Evolutionary conservation across 2,888 invertebrate species (phyloP).

Genomic region (Malthinus flaveolus): DNA sequence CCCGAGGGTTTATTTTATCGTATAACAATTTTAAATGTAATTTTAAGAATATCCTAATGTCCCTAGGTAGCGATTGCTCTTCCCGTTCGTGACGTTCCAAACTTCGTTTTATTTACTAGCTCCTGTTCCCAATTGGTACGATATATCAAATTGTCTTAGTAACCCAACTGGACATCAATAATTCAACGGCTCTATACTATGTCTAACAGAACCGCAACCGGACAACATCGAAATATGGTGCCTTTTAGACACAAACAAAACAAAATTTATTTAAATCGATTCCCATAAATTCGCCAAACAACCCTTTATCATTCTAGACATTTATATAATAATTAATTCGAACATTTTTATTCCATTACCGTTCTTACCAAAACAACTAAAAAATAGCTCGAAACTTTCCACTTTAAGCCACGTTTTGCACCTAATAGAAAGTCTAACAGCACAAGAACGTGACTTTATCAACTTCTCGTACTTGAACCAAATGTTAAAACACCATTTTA

Average conservation of each 20-base stretch:
- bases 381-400: too few relatives aligned
- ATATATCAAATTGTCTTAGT: constrained; percentile 53
- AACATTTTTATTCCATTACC: too few relatives aligned
- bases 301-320: too few relatives aligned
- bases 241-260: constrained; percentile 10
- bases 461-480: too few relatives aligned
- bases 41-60: constrained; percentile 48
- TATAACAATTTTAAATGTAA: constrained; percentile 50
- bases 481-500: too few relatives aligned
- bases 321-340: too few relatives aligned
- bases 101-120: constrained; percentile 48
- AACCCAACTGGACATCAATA: constrained; percentile 51
- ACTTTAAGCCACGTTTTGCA: too few relatives aligned
- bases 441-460: too few relatives aligned
- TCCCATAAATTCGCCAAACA: neutral
- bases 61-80: constrained; percentile 49
- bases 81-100: constrained; percentile 45
- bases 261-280: constrained; percentile 6
- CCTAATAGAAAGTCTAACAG: too few relatives aligned
- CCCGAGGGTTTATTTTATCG: constrained; percentile 28
- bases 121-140: constrained; percentile 49
- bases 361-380: too few relatives aligned
- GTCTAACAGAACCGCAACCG: neutral
- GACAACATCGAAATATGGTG: constrained; percentile 36
- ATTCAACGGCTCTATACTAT: constrained; percentile 42